Evolutionary conservation across 1,140 invertebrate species (phyloP).

Genomic region (Ceratina japonica): DNA sequence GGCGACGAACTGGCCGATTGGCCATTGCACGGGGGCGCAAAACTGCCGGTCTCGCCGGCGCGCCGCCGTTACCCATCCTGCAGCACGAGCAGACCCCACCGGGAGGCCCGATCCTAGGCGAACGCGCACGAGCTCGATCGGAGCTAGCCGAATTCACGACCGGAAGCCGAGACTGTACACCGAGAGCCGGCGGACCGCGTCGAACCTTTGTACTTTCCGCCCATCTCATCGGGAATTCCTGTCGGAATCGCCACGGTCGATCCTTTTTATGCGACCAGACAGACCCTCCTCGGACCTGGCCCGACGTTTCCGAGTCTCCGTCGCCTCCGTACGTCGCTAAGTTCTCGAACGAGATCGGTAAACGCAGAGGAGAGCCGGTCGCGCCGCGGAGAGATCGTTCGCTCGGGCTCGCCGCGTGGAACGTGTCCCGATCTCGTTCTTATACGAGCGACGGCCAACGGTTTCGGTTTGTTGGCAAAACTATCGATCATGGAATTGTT

Average conservation of each 20-base stretch:
- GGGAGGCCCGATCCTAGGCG: slow-evolving; percentile 61
- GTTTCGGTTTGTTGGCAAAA: slow-evolving; percentile 32
- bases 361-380: too few species aligned
- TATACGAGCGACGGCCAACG: neutral
- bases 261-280: slow-evolving; percentile 49
- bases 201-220: slow-evolving; percentile 66
- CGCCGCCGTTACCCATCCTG: slow-evolving; percentile 63
- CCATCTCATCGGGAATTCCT: slow-evolving; percentile 68
- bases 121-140: slow-evolving; percentile 64
- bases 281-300: neutral
- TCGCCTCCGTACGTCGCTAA: too few species aligned
- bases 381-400: too few species aligned
- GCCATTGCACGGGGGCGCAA: slow-evolving; percentile 64
- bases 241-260: slow-evolving; percentile 59
- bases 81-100: slow-evolving; percentile 50
- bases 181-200: slow-evolving; percentile 50
- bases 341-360: too few species aligned
- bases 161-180: slow-evolving; percentile 60
- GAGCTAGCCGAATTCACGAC: slow-evolving; percentile 67
- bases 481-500: slow-evolving; percentile 48
- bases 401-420: too few species aligned
- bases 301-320: too few species aligned
- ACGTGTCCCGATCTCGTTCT: neutral
- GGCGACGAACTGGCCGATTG: slow-evolving; percentile 78
- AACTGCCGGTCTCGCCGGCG: slow-evolving; percentile 55